These are phyloP conservation scores for Listronotus bonariensis DNA, from an alignment of 1,140 invertebrate species.

Conservation along the genomic window DNA sequence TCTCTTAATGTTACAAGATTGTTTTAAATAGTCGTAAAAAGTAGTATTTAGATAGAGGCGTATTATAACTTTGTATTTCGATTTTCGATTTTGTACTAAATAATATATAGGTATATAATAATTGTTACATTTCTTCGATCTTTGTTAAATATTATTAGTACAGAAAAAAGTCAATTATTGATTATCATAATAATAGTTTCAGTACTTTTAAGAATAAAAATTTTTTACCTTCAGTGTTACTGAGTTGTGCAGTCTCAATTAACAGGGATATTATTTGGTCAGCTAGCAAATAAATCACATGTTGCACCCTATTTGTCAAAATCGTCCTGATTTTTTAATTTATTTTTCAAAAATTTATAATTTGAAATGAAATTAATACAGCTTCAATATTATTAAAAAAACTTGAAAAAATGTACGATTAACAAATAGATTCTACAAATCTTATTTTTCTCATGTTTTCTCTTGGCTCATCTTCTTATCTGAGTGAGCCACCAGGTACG, in stretches of 20 bases:
- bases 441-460: too few species aligned
- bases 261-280: too few species aligned
- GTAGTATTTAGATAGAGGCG: neutral
- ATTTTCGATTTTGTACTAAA: constrained; percentile 11
- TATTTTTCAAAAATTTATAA: too few species aligned
- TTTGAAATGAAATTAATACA: too few species aligned
- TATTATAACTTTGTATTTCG: constrained; percentile 23
- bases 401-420: too few species aligned
- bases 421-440: too few species aligned
- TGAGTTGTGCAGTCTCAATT: neutral
- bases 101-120: constrained; percentile 26
- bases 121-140: constrained; percentile 28
- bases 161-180: constrained; percentile 30
- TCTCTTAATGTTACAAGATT: constrained; percentile 9
- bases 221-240: neutral
- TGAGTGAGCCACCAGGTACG: too few species aligned
- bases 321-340: too few species aligned
- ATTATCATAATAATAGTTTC: constrained; percentile 10
- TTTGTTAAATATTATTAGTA: constrained; percentile 31
- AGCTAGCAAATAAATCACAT: too few species aligned
- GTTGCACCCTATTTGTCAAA: too few species aligned
- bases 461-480: too few species aligned
- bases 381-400: too few species aligned
- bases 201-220: neutral
- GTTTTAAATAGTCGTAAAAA: constrained; percentile 20